phyloP scores from a whole-genome alignment of 2,797 vertebrate genomes.

The Propithecus deckenii region DNA sequence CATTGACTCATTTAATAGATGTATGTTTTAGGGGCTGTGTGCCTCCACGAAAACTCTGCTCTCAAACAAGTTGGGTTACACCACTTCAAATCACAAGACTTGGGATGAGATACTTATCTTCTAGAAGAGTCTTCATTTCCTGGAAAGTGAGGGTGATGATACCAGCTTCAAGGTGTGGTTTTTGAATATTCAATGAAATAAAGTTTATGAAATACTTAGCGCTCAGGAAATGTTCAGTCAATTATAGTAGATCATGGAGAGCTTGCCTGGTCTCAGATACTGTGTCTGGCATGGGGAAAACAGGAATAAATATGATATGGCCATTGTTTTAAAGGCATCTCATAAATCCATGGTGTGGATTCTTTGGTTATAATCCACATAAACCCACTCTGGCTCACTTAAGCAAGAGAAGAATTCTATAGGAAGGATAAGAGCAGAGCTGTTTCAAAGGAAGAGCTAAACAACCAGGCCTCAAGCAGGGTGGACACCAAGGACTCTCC shows the following conservation, averaged over 20 bases:
- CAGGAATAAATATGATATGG: neutral
- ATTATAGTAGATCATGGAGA: neutral
- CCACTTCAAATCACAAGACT: neutral
- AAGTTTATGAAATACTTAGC: neutral
- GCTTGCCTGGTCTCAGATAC: neutral
- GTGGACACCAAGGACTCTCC: neutral
- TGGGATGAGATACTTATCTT: neutral
- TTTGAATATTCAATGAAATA: neutral
- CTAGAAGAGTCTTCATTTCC: neutral
- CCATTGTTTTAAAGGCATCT: neutral
- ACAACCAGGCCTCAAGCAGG: neutral
- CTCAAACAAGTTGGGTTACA: neutral
- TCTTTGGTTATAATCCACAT: neutral
- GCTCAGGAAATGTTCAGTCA: neutral
- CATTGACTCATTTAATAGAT: neutral
- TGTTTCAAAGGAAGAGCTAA: neutral
- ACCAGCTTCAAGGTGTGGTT: neutral
- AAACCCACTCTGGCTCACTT: neutral
- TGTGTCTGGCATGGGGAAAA: neutral
- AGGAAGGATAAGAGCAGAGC: neutral
- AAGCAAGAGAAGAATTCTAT: neutral
- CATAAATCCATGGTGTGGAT: neutral
- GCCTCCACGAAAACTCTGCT: neutral
- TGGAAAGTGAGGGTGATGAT: neutral
- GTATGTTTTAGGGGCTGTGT: too few relatives aligned